Base-by-base conservation (phyloP, 2,888 invertebrate genomes). In the Reticulitermes lucifugus region DNA sequence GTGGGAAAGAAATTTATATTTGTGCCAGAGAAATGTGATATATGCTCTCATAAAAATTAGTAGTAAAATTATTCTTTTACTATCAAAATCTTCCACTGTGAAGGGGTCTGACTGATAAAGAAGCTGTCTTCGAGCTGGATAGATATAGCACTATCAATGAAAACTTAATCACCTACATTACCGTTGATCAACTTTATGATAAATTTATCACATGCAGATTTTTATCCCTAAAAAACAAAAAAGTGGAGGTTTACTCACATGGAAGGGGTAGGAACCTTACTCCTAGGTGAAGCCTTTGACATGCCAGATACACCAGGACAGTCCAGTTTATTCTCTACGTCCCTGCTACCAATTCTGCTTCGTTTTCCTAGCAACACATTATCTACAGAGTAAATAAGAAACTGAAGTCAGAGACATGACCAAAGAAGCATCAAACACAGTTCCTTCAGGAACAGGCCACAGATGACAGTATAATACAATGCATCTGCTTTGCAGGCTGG, bases 331-430 rank as follows among this genome's bases (percentile, higher is more conserved):
- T 70, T 70, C 46, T 65, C 1, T 25, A 70, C 6, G 12, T 81
- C 77, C 46, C 41, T 77, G 46, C 46, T n/a, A 9, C n/a, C 5
- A 35, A 43, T 21, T 25, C 81, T 70, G 43, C 81, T 89, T 22
- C 89, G 88, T 29, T 88, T 86, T 5, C 83, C 84, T 9, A 89
- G 89, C 21, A 87, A 88, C 0, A 88, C 89, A 2, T 87, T 87
- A 43, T 81, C 84, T 25, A 29, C 59, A 84, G 84, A 3, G 18
- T 21, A 73, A 41, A 73, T 35, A 29, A 73, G 21, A 18, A 12
- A 55, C 18, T 46, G 18, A 55, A 55, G 5, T 55, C 18, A 55
- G 55, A 25, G n/a, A 7, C 18, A 9, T 25, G 25, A 9, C 9
- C 21, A 65, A 70, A 4, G 12, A 7, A 18, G 25, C 10, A 70